These are phyloP conservation scores for Watersipora subatra DNA, from an alignment of 1,140 invertebrate genomes.

Conservation along the genomic window DNA sequence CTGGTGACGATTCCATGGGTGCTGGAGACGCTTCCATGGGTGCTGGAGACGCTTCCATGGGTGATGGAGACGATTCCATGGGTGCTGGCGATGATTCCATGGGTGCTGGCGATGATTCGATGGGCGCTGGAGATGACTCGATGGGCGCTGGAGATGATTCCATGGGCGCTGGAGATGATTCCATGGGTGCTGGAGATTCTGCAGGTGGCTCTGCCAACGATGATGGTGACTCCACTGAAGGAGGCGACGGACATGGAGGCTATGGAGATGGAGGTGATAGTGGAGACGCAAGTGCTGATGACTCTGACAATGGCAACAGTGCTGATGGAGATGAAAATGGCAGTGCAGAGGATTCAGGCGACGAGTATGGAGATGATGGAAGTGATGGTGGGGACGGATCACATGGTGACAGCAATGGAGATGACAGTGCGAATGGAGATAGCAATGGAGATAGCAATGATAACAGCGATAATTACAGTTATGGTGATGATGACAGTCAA, in stretches of 20 bases:
- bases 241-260: not conserved
- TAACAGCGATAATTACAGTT: too few species aligned
- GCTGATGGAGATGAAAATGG: not conserved
- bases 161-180: not conserved
- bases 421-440: too few species aligned
- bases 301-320: slow-evolving; percentile 8
- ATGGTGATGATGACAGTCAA: too few species aligned
- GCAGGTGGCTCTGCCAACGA: not conserved
- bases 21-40: not conserved
- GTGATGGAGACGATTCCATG: not conserved
- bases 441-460: too few species aligned
- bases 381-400: too few species aligned
- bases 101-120: not conserved
- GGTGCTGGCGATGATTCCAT: not conserved
- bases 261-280: not conserved
- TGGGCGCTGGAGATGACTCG: not conserved
- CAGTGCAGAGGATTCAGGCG: too few species aligned
- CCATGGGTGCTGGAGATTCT: not conserved
- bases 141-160: not conserved
- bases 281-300: not conserved
- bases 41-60: not conserved
- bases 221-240: not conserved
- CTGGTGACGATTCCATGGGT: not conserved
- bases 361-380: too few species aligned
- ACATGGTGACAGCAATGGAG: too few species aligned